Evolutionary conservation across 2,888 invertebrate genomes (phyloP).

Genomic region (Sinohyriopsis cumingii): DNA sequence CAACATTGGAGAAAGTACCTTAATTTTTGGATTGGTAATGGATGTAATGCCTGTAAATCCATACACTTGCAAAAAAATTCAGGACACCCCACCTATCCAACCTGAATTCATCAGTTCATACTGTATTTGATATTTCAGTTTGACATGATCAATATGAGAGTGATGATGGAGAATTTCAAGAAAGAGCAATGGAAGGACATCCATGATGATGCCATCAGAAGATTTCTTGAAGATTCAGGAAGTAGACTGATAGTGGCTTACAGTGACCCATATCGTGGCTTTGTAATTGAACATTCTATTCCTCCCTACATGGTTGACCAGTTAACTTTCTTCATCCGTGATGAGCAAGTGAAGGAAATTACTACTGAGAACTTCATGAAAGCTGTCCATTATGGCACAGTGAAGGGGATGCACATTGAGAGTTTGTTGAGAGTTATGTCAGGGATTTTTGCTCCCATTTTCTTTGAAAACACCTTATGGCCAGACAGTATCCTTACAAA

Average conservation of each 20-base stretch:
- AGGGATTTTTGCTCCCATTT: constrained; percentile 78
- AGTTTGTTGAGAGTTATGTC: constrained; percentile 70
- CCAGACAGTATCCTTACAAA: constrained; percentile 81
- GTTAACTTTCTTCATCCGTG: constrained; percentile 68
- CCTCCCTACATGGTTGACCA: constrained; percentile 65
- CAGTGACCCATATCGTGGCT: constrained; percentile 63
- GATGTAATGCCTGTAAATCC: too few species aligned
- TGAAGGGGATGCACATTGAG: constrained; percentile 68
- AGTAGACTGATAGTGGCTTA: constrained; percentile 66
- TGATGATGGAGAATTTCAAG: constrained; percentile 55
- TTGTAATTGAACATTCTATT: constrained; percentile 60
- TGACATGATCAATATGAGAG: constrained; percentile 61
- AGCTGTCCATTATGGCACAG: constrained; percentile 68
- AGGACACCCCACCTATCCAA: too few species aligned
- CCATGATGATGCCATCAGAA: constrained; percentile 58
- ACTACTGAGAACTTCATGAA: constrained; percentile 64
- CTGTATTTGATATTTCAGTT: constrained; percentile 42
- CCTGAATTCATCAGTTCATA: too few species aligned
- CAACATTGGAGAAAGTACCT: background rate
- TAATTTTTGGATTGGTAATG: background rate
- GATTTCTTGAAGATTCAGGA: constrained; percentile 57
- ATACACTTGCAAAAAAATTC: too few species aligned
- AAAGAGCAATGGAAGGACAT: constrained; percentile 58
- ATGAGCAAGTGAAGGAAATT: constrained; percentile 44
- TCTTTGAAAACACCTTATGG: constrained; percentile 83